These are phyloP conservation scores for Pollachius pollachius DNA, from an alignment of 2,113 vertebrate species.

Conservation along the genomic window DNA sequence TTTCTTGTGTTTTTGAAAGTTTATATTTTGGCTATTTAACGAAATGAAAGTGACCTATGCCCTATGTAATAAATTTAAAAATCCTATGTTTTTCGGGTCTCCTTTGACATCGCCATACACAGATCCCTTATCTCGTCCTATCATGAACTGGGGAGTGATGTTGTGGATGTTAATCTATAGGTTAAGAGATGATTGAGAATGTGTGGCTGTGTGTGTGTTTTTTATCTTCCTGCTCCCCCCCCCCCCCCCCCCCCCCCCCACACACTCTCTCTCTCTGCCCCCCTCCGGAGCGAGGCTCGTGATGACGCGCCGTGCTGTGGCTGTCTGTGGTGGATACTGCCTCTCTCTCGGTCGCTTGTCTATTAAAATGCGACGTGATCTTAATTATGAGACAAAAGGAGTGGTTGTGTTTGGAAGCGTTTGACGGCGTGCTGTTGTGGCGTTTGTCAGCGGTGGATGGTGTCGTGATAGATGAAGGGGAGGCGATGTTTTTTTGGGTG, in stretches of 20 bases:
- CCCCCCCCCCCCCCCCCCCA: constrained; percentile 49
- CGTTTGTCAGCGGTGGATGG: constrained; percentile 16
- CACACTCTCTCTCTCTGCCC: constrained; percentile 41
- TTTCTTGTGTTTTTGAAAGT: too few relatives aligned
- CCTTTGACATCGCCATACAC: neutral
- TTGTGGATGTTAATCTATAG: constrained; percentile 23
- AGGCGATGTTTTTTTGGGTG: neutral
- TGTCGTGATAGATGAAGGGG: constrained; percentile 6
- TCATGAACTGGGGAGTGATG: neutral
- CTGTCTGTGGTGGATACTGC: constrained; percentile 57
- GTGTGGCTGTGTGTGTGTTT: constrained; percentile 5
- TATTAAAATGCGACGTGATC: constrained; percentile 42
- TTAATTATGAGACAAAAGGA: constrained; percentile 45
- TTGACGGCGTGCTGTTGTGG: neutral
- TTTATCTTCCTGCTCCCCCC: constrained; percentile 13
- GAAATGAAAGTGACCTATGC: neutral
- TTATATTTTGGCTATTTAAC: too few relatives aligned
- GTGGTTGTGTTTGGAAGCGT: neutral
- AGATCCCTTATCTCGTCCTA: too few relatives aligned
- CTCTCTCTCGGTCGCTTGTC: neutral
- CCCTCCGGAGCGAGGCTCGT: constrained; percentile 43
- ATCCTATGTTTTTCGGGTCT: neutral
- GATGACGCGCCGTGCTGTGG: constrained; percentile 30
- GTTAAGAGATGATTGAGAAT: constrained; percentile 49
- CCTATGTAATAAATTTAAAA: neutral